A percentile compares a stretch with the other conserved stretches of the same genome.
Evolutionary conservation across 2,888 invertebrate species (phyloP).

Genomic region (Isoperla grammatica): DNA sequence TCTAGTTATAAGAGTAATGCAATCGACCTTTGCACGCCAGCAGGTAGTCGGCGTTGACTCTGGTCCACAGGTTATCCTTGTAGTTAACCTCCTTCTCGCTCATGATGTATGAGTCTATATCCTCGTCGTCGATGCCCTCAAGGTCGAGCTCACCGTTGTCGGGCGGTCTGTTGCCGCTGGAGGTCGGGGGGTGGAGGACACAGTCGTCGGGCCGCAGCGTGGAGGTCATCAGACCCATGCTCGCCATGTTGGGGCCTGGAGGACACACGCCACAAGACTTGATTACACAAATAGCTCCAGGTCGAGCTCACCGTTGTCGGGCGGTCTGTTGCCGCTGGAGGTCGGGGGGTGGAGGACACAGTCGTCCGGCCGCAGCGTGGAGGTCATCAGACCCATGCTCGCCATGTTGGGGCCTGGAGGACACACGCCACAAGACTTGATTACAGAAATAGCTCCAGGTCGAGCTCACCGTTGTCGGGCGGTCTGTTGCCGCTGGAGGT

Average conservation of each 20-base stretch:
- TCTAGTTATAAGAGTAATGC: too few relatives aligned
- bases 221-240: slow-evolving; percentile 64
- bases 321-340: slow-evolving; percentile 27
- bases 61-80: slow-evolving; percentile 84
- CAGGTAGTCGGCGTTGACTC: slow-evolving; percentile 80
- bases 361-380: slow-evolving; percentile 36
- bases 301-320: slow-evolving; percentile 54
- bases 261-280: slow-evolving; percentile 26
- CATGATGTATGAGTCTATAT: slow-evolving; percentile 82
- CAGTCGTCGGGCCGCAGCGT: slow-evolving; percentile 33
- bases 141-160: slow-evolving; percentile 58
- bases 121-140: slow-evolving; percentile 77
- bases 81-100: slow-evolving; percentile 70
- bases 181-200: background rate
- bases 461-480: slow-evolving; percentile 52
- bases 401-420: slow-evolving; percentile 51
- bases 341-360: too few relatives aligned
- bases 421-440: slow-evolving; percentile 15
- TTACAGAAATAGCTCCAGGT: slow-evolving; percentile 47
- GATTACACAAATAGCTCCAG: slow-evolving; percentile 44
- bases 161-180: slow-evolving; percentile 30
- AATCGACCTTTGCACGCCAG: slow-evolving; percentile 68
- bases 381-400: slow-evolving; percentile 66
- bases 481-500: slow-evolving; percentile 26
- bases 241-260: slow-evolving; percentile 53